A percentile compares a stretch with the other conserved stretches of the same genome.
Evolutionary conservation across 2,797 vertebrate species (phyloP).

Genomic region (Sebastes reedi): DNA sequence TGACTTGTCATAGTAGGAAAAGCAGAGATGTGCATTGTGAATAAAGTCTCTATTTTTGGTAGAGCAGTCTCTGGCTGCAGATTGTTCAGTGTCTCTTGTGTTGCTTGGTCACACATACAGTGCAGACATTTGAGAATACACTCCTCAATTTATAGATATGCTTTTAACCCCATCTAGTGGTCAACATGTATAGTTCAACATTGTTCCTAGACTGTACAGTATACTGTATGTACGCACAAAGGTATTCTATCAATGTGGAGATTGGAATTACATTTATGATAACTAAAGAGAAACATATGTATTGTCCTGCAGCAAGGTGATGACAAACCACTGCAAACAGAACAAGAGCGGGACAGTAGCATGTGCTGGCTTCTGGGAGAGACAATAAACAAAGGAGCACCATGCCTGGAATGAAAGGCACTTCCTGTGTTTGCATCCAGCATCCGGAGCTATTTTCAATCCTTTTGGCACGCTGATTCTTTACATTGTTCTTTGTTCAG

Average conservation of each 20-base stretch:
- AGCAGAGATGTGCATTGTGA: too few relatives aligned
- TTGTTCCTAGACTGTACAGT: background rate
- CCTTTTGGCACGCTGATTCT: constrained; percentile 12
- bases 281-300: too few relatives aligned
- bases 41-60: too few relatives aligned
- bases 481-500: constrained; percentile 43
- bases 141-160: background rate
- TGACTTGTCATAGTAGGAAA: too few relatives aligned
- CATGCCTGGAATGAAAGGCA: constrained; percentile 1
- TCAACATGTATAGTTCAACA: background rate
- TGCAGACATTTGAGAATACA: too few relatives aligned
- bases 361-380: background rate
- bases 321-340: background rate
- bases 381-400: constrained; percentile 35
- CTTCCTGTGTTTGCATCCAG: constrained; percentile 42
- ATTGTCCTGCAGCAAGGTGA: background rate
- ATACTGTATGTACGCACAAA: too few relatives aligned
- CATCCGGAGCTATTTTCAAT: constrained; percentile 34
- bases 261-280: background rate
- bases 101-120: too few relatives aligned
- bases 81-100: too few relatives aligned
- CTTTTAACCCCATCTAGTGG: background rate
- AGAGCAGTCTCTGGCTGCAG: too few relatives aligned
- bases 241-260: background rate
- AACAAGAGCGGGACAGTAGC: background rate